Percentiles rank a stretch among this genome's conserved stretches.
phyloP scores from a whole-genome alignment of 2,888 invertebrate genomes.

The Ochropleura leucogaster region DNA sequence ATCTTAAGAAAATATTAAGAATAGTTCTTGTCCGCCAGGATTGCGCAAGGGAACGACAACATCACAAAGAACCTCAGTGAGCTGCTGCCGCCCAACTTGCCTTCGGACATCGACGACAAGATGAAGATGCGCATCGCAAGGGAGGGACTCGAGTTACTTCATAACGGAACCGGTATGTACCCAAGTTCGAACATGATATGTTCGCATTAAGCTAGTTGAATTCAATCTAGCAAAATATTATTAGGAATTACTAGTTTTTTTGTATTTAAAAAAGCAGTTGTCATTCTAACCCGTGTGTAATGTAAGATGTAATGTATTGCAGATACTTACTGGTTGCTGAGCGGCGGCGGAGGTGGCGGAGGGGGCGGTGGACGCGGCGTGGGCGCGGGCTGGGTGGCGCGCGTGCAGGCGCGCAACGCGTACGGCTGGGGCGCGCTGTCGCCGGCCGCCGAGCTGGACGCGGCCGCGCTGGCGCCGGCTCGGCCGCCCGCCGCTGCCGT shows the following conservation, averaged over 20 bases:
- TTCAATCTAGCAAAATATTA: too few relatives aligned
- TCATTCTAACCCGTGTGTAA: background rate
- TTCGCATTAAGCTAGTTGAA: background rate
- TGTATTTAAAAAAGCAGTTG: too few relatives aligned
- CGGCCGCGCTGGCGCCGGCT: slow-evolving; percentile 70
- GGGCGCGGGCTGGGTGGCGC: slow-evolving; percentile 92
- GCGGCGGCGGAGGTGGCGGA: slow-evolving; percentile 91
- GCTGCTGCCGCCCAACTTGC: slow-evolving; percentile 75
- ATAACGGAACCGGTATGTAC: slow-evolving; percentile 93
- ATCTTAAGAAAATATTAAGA: background rate
- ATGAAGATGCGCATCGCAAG: slow-evolving; percentile 82
- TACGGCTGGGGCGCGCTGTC: slow-evolving; percentile 96
- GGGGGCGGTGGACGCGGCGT: slow-evolving; percentile 92
- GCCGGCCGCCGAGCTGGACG: slow-evolving; percentile 89
- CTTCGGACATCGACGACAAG: slow-evolving; percentile 79
- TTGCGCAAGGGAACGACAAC: slow-evolving; percentile 82
- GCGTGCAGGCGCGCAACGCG: slow-evolving; percentile 94
- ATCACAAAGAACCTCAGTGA: slow-evolving; percentile 80
- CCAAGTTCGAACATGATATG: background rate
- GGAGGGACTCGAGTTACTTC: slow-evolving; percentile 91
- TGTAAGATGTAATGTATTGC: background rate
- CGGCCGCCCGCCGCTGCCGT: slow-evolving; percentile 90
- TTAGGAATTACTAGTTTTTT: too few relatives aligned
- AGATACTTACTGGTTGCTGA: slow-evolving; percentile 95
- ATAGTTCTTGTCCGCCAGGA: slow-evolving; percentile 28